Conservation (phyloP, 1,140 invertebrate species). For the Odontomachus brunneus region DNA sequence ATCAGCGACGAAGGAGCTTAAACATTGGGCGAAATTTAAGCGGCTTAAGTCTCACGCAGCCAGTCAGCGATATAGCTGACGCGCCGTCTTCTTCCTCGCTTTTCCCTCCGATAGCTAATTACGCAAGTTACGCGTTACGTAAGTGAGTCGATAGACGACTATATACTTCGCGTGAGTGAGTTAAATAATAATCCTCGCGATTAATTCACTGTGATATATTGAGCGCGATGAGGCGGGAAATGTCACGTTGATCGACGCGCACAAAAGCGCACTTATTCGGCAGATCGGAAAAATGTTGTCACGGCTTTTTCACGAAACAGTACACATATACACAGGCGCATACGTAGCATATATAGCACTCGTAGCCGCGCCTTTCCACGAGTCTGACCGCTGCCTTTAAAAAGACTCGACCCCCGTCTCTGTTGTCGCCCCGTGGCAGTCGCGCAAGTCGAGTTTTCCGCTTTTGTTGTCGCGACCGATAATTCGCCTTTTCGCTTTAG, state of each 20-base stretch:
- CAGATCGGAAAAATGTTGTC: conserved; percentile 10
- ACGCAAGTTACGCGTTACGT: conserved; percentile 11
- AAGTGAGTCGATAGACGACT: too few species aligned
- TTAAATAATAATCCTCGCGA: background rate
- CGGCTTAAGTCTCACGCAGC: conserved; percentile 11
- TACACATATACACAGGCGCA: background rate
- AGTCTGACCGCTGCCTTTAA: background rate
- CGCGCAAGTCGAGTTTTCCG: conserved; percentile 39
- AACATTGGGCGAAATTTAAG: conserved; percentile 28
- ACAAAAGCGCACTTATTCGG: background rate
- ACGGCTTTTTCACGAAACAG: conserved; percentile 17
- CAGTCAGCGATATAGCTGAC: background rate
- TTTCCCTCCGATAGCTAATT: conserved; percentile 10
- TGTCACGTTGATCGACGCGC: background rate
- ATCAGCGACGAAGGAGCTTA: conserved; percentile 25
- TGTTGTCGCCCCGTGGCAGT: background rate
- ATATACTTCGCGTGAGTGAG: too few species aligned
- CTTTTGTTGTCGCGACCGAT: conserved; percentile 43
- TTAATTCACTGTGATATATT: background rate
- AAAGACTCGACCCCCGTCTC: conserved; percentile 14
- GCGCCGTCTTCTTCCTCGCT: background rate
- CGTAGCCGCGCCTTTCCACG: background rate
- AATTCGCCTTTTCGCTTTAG: conserved; percentile 48
- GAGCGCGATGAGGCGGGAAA: background rate
- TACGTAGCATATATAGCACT: too few species aligned